Evolutionary conservation across 2,888 invertebrate species (phyloP), one percentile per base, ranked within the genome.

Genomic region (Luffia ferchaultella): DNA sequence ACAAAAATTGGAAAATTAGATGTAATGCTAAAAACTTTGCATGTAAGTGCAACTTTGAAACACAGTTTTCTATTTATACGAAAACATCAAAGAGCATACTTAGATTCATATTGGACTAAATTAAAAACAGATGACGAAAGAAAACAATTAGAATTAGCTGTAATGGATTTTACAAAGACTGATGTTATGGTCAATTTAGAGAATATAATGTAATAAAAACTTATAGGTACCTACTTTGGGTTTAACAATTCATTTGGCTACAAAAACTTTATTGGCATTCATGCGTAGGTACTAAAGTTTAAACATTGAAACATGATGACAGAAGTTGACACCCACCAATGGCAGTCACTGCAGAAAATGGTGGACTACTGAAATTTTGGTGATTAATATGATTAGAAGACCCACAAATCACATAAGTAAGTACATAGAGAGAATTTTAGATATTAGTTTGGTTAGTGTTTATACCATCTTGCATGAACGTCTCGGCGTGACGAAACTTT

Each of bases 41-140:
- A 93, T 68, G 85, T 88, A 1, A 93, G 93, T 18, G 93, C 93
- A 2, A 92, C 93, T 16, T 82, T 94, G 49, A 90, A 89, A 70
- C 91, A 93, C 56, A 92, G 93, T 70, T 93, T 91, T 63, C 87
- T 87, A 58, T 92, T 89, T 63, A 87, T 93, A 51, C 83, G 89
- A 62, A 87, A 83, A 53, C 87, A 91, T 68, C 93, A 93, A 61
- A 85, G 86, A 60, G 73, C 78, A 48, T 89, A 87, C 63, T 76
- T 92, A 50, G 88, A 91, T 62, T 77, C 84, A 47, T 84, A 86
- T 68, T 89, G 90, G 86, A 74, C 77, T 0, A 76, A 74, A 56
- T 71, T 91, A 30, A 86, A 84, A 57, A 89, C 86, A 41, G 88
- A 90, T 20, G 85, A 86, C 54, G 89, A 91, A 60, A 86, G 86